Evolutionary conservation across 2,888 invertebrate genomes (phyloP).

Genomic region (Chrysomela aeneicollis): DNA sequence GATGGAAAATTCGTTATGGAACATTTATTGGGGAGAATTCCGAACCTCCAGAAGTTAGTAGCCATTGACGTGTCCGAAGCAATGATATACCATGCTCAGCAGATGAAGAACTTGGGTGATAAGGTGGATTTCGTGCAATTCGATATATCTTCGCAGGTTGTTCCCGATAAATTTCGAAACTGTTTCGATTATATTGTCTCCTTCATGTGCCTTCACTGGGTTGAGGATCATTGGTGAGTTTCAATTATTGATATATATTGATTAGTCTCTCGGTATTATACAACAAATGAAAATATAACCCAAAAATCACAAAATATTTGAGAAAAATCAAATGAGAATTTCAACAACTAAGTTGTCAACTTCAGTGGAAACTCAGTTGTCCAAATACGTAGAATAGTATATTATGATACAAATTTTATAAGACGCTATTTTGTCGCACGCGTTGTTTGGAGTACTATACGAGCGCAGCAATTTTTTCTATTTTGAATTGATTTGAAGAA

Average conservation of each 20-base stretch:
- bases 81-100: conserved; percentile 74
- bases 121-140: conserved; percentile 64
- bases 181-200: conserved; percentile 76
- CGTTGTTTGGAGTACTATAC: too few species aligned
- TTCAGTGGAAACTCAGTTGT: too few species aligned
- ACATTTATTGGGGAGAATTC: conserved; percentile 70
- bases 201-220: conserved; percentile 84
- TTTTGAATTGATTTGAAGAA: too few species aligned
- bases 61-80: conserved; percentile 76
- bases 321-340: too few species aligned
- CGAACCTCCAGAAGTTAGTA: conserved; percentile 64
- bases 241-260: background rate
- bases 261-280: background rate
- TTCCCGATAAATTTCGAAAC: conserved; percentile 63
- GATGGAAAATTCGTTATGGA: conserved; percentile 74
- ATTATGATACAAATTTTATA: too few species aligned
- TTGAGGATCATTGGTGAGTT: conserved; percentile 73
- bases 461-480: too few species aligned
- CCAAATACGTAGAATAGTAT: too few species aligned
- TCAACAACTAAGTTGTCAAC: too few species aligned
- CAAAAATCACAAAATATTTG: too few species aligned
- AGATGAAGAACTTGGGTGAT: conserved; percentile 59
- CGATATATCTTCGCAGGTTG: conserved; percentile 66
- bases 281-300: too few species aligned
- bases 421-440: too few species aligned